Evolutionary conservation across 2,113 vertebrate species (phyloP).

Genomic region (Sinocyclocheilus maitianheensis): DNA sequence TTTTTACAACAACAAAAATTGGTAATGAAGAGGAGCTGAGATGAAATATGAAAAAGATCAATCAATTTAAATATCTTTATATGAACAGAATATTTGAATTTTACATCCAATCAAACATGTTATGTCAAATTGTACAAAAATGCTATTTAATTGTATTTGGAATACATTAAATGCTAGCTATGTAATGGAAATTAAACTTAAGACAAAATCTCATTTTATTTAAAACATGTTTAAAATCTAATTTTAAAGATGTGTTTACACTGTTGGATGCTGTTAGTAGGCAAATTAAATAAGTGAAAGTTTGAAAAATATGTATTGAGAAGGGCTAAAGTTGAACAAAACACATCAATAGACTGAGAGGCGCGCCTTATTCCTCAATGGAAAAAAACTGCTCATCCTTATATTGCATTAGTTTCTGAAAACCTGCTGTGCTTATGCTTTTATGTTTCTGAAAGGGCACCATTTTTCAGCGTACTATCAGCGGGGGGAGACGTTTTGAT

Average conservation of each 20-base stretch:
- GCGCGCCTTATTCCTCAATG: not conserved
- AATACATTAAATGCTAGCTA: no score
- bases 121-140: not conserved
- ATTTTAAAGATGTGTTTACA: not conserved
- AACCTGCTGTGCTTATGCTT: not conserved
- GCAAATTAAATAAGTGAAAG: not conserved
- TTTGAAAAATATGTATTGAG: not conserved
- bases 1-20: not conserved
- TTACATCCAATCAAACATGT: not conserved
- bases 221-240: no score
- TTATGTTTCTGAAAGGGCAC: constrained; percentile 4
- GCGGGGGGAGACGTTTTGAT: constrained; percentile 49
- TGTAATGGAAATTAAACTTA: no score
- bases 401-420: not conserved
- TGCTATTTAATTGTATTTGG: no score
- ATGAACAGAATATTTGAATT: not conserved
- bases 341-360: not conserved
- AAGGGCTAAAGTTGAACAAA: not conserved
- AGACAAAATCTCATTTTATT: no score
- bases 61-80: no score
- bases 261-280: not conserved
- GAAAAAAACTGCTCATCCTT: not conserved
- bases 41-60: not conserved
- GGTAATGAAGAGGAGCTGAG: no score
- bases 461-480: constrained; percentile 24